Evolutionary conservation across 2,113 vertebrate species (phyloP).

Genomic region (Otocyon megalotis): DNA sequence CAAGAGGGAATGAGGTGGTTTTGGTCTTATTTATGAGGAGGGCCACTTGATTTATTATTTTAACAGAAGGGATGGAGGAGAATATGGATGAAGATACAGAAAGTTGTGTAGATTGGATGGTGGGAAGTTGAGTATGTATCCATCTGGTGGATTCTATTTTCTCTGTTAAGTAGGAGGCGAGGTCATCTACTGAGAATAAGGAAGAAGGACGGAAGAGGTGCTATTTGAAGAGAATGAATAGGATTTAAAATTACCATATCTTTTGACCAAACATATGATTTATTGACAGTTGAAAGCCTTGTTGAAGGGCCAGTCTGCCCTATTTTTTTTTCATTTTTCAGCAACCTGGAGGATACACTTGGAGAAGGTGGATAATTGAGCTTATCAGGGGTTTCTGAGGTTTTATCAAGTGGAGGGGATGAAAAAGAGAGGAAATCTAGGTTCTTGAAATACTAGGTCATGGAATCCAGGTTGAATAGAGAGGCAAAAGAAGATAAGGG

Average conservation of each 20-base stretch:
- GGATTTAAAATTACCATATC: background rate
- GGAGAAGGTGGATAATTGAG: conserved; percentile 37
- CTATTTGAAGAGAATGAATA: conserved; percentile 49
- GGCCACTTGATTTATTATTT: conserved; percentile 34
- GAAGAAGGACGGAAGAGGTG: conserved; percentile 24
- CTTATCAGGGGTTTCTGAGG: background rate
- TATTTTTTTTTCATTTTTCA: background rate
- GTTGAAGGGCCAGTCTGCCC: background rate
- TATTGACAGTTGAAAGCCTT: conserved; percentile 15
- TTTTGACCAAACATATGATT: conserved; percentile 51
- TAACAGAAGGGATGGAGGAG: conserved; percentile 47
- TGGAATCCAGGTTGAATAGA: background rate
- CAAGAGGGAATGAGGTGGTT: conserved; percentile 1
- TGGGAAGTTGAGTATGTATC: conserved; percentile 54
- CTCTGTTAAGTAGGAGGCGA: conserved; percentile 72
- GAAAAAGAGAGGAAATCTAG: conserved; percentile 44
- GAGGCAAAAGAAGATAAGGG: background rate
- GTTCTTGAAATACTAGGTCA: conserved; percentile 10
- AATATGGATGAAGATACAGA: conserved; percentile 47
- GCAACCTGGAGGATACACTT: background rate
- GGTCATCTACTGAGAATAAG: conserved; percentile 65
- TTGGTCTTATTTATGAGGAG: conserved; percentile 49
- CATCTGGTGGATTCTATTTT: conserved; percentile 80
- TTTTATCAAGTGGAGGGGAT: background rate
- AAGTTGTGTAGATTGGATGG: conserved; percentile 50